Base-by-base conservation (phyloP, 1,140 invertebrate species). In the Nilaparvata lugens region DNA sequence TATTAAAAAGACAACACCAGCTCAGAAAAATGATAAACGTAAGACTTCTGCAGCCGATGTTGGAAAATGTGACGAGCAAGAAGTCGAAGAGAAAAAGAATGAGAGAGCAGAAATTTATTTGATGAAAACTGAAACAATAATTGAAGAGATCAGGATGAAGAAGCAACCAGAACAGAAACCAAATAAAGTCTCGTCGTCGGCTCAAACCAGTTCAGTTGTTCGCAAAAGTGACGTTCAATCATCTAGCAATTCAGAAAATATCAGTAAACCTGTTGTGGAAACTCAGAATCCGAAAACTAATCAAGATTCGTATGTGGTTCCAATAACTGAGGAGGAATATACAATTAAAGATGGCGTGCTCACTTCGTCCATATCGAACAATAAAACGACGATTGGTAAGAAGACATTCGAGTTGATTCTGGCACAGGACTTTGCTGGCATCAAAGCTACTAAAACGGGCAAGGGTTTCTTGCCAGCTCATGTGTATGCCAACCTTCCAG, bases 131-230 rank as follows among this genome's bases (percentile, higher is more conserved):
- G 64, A 68, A 58, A 67, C 64, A 1, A 48, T 66, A 9, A 61
- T 66, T 56, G 70, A 67, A 65, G 68, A 65, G 62, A 67, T 66
- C 51, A 71, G 65, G 66, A 61, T 67, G 48, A 68, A 67, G 61
- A 65, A 62, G 54, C 61, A 53, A 62, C 55, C 55, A 58, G 65
- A 72, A 56, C 78, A 78, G 56, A 62, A 53, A 62, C 56, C 58
- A 64, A 65, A 72, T 57, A 80, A 79, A 66, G 77, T 80, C 0
- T 80, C 78, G 2, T 78, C 76, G 0, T 74, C 74, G 1, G 76
- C 67, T 9, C 78, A 80, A 62, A 80, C 78, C 4, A 77, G 71
- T 63, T 73, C 74, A 24, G 73, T 78, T 52, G 58, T 79, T n/a
- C 66, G 73, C 2, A 73, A 69, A 67, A 13, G 9, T 11, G 28